Conservation (phyloP, 2,113 vertebrate genomes). For the Ancistrus triradiatus region DNA sequence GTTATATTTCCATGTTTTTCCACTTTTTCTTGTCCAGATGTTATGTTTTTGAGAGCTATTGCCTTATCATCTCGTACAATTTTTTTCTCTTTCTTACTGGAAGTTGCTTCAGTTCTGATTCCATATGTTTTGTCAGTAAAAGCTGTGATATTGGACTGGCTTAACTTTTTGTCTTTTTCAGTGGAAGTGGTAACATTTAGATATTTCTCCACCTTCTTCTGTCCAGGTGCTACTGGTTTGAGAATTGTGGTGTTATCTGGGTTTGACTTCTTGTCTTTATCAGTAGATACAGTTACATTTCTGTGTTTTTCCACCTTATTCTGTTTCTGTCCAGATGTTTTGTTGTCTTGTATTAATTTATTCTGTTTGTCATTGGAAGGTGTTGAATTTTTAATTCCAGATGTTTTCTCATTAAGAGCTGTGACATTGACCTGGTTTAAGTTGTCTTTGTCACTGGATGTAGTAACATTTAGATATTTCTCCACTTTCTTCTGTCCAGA, state of each 20-base stretch:
- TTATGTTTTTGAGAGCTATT: not conserved
- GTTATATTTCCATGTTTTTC: not conserved
- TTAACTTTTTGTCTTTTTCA: not conserved
- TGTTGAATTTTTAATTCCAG: slow-evolving; percentile 33
- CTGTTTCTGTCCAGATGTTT: not conserved
- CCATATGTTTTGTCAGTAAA: not conserved
- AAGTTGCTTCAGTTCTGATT: slow-evolving; percentile 42
- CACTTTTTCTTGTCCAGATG: not conserved
- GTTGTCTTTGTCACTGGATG: not conserved
- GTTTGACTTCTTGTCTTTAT: not conserved
- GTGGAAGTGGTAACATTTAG: not conserved
- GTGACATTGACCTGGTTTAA: not conserved
- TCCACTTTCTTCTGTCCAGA: slow-evolving; percentile 33
- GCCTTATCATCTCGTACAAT: not conserved
- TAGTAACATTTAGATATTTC: not conserved
- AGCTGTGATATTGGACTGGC: not conserved
- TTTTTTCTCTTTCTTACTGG: not conserved
- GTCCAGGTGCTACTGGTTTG: slow-evolving; percentile 2
- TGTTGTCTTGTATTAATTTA: not conserved
- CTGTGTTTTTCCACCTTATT: not conserved
- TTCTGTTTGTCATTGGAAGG: not conserved
- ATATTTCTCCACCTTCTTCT: slow-evolving; percentile 23
- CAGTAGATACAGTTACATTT: not conserved
- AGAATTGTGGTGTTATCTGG: not conserved
- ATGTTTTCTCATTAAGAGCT: not conserved